Percentiles rank a stretch among this genome's conserved stretches.
Evolutionary conservation across 2,113 vertebrate species (phyloP).

Genomic region (Corythoichthys intestinalis): DNA sequence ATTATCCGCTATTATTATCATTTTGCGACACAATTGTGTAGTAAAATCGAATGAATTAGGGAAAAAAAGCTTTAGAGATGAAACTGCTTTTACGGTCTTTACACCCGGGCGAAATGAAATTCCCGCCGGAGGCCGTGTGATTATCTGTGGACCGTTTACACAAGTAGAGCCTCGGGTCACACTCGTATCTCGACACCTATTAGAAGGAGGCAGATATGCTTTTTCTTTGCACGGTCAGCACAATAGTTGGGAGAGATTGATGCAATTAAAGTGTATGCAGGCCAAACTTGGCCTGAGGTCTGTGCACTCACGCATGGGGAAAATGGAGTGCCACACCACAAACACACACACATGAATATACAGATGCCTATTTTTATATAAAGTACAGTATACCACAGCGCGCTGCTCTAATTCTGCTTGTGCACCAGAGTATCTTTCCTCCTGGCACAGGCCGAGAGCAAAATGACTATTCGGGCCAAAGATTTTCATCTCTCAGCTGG

Average conservation of each 20-base stretch:
- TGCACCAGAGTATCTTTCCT: slow-evolving; percentile 1
- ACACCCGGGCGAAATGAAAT: background rate
- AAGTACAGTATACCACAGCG: background rate
- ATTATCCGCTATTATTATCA: too few species aligned
- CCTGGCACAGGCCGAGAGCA: background rate
- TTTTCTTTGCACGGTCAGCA: background rate
- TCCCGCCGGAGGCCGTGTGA: background rate
- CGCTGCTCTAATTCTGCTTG: slow-evolving; percentile 5
- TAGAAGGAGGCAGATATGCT: background rate
- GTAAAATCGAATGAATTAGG: too few species aligned
- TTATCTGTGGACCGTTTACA: slow-evolving; percentile 2
- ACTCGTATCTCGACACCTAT: background rate
- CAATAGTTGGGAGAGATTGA: background rate
- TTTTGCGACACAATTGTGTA: too few species aligned
- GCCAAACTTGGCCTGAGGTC: background rate
- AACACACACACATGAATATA: background rate
- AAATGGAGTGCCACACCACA: background rate
- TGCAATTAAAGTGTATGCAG: slow-evolving; percentile 3
- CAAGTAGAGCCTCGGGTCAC: background rate
- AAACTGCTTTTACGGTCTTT: background rate
- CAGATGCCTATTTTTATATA: background rate
- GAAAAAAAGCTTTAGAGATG: background rate
- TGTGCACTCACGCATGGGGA: background rate
- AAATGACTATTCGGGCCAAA: slow-evolving; percentile 16
- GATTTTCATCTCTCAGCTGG: slow-evolving; percentile 16